Evolutionary conservation across 2,888 invertebrate species (phyloP).

Genomic region (Hirtodrosophila confusa): DNA sequence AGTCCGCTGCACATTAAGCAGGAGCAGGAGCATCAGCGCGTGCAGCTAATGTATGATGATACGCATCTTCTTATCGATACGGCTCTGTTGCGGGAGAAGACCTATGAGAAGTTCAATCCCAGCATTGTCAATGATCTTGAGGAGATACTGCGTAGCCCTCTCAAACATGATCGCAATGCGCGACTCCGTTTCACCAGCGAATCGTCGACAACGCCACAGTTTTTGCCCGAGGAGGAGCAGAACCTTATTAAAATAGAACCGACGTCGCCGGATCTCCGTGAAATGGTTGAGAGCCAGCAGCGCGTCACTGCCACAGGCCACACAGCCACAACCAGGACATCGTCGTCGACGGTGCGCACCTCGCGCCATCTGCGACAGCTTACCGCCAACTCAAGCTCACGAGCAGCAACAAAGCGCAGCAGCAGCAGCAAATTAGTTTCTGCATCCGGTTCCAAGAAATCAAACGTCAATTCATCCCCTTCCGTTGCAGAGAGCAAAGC

Average conservation of each 20-base stretch:
- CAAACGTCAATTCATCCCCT: conserved; percentile 8
- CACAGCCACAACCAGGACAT: conserved; percentile 35
- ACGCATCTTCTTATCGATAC: conserved; percentile 81
- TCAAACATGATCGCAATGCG: conserved; percentile 78
- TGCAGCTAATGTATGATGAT: conserved; percentile 81
- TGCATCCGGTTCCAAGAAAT: conserved; percentile 47
- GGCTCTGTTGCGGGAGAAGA: conserved; percentile 78
- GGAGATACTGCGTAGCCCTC: conserved; percentile 83
- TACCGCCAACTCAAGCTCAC: conserved; percentile 50
- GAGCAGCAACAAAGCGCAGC: conserved; percentile 29
- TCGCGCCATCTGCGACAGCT: conserved; percentile 63
- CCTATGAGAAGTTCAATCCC: conserved; percentile 82
- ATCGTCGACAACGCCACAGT: conserved; percentile 78
- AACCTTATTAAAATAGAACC: conserved; percentile 81
- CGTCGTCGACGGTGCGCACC: conserved; percentile 60
- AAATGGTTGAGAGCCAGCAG: conserved; percentile 75
- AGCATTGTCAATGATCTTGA: conserved; percentile 84
- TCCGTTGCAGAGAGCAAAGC: conserved; percentile 34
- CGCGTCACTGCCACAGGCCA: conserved; percentile 33
- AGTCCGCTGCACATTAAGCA: conserved; percentile 81
- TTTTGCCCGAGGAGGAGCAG: conserved; percentile 75
- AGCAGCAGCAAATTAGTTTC: conserved; percentile 21
- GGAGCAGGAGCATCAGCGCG: conserved; percentile 69
- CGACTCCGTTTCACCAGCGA: conserved; percentile 81
- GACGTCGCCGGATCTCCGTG: conserved; percentile 79